These are phyloP conservation scores for Pinna nobilis DNA, from an alignment of 1,140 invertebrate genomes.

Conservation along the genomic window DNA sequence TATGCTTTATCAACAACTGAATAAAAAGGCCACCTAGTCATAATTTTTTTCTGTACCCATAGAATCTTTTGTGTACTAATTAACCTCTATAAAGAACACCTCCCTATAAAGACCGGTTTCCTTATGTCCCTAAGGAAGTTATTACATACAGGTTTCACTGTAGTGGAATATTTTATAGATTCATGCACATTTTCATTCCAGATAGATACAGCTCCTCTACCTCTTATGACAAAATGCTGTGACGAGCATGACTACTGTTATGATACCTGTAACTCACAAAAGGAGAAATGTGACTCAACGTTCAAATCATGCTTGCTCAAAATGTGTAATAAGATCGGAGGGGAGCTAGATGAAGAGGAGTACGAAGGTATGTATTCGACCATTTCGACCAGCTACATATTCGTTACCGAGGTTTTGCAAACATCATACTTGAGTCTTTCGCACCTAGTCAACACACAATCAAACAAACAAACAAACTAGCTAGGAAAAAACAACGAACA, in stretches of 20 bases:
- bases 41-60: too few species aligned
- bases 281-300: background rate
- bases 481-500: background rate
- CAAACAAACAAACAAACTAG: background rate
- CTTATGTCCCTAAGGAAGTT: too few species aligned
- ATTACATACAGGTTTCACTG: too few species aligned
- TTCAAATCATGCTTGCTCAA: conserved; percentile 9
- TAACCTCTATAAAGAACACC: too few species aligned
- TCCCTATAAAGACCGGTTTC: too few species aligned
- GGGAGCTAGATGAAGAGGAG: background rate
- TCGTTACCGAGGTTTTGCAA: background rate
- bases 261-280: conserved; percentile 7
- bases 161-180: background rate
- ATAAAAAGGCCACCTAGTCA: too few species aligned
- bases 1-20: too few species aligned
- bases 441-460: background rate
- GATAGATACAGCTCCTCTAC: conserved; percentile 6
- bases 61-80: too few species aligned
- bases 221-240: conserved; percentile 13
- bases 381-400: too few species aligned
- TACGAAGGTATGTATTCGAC: conserved; percentile 8
- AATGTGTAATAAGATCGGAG: conserved; percentile 7
- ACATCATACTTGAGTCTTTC: background rate
- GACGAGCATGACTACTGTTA: conserved; percentile 15
- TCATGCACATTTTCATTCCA: background rate